Conservation (phyloP, 2,888 invertebrate genomes). For the Monopis laevigella region DNA sequence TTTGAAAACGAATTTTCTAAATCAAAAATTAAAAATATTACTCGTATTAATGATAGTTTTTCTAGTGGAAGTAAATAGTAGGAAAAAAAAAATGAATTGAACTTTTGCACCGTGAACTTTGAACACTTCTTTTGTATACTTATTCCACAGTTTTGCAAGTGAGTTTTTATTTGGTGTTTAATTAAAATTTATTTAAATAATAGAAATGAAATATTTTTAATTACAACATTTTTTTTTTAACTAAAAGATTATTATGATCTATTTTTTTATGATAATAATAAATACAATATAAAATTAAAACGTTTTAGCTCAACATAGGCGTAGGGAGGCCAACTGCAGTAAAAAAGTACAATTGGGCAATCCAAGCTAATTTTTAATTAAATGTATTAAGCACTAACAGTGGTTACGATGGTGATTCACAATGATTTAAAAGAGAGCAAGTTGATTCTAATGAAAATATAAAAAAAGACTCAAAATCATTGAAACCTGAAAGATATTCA, state of each 20-base stretch:
- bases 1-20: no score
- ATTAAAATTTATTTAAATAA: not conserved
- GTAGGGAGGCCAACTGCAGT: slow-evolving; percentile 43
- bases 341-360: slow-evolving; percentile 46
- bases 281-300: no score
- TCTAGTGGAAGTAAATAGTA: no score
- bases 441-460: slow-evolving; percentile 12
- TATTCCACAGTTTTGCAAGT: slow-evolving; percentile 17
- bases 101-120: slow-evolving; percentile 13
- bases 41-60: no score
- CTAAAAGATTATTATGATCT: no score
- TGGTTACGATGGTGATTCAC: slow-evolving; percentile 37
- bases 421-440: slow-evolving; percentile 30
- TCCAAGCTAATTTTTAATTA: slow-evolving; percentile 55
- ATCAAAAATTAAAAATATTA: no score
- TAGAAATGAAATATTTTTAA: not conserved
- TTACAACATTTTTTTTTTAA: not conserved
- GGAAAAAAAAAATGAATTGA: no score
- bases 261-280: no score
- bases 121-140: slow-evolving; percentile 17
- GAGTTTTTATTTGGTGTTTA: not conserved
- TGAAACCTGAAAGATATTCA: slow-evolving; percentile 12
- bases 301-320: slow-evolving; percentile 51
- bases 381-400: slow-evolving; percentile 43
- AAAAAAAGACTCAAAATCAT: slow-evolving; percentile 1